Conservation (phyloP, 2,113 vertebrate genomes). For the Dinomys branickii region DNA sequence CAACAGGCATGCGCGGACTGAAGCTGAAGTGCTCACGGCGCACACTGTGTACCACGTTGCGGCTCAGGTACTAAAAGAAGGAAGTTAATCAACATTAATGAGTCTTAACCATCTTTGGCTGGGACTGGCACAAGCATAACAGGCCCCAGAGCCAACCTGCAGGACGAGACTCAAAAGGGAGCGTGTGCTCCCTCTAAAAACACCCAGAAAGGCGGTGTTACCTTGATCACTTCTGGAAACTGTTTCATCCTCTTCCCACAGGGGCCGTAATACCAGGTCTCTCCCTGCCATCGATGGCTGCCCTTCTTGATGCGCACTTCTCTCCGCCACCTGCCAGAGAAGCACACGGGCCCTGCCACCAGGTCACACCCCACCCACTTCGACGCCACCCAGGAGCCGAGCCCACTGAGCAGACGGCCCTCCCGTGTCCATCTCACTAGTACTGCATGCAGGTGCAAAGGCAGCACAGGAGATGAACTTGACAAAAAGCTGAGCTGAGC, state of each 20-base stretch:
- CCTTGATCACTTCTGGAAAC: slow-evolving; percentile 98
- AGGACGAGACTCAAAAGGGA: not conserved
- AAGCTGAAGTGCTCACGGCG: slow-evolving; percentile 98
- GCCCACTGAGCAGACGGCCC: slow-evolving; percentile 2
- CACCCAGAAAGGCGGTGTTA: slow-evolving; percentile 60
- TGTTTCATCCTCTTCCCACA: slow-evolving; percentile 98
- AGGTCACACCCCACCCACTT: slow-evolving; percentile 69
- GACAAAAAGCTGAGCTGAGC: not conserved
- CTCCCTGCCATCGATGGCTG: slow-evolving; percentile 95
- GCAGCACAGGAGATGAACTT: not conserved
- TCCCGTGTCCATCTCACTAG: not conserved
- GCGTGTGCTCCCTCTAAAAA: not conserved
- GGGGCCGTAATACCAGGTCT: slow-evolving; percentile 98
- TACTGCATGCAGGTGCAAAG: not conserved
- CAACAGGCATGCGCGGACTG: slow-evolving; percentile 97
- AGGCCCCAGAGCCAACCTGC: not conserved
- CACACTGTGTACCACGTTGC: slow-evolving; percentile 91
- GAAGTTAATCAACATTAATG: slow-evolving; percentile 3
- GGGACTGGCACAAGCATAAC: not conserved
- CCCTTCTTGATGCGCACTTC: slow-evolving; percentile 94
- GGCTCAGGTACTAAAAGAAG: slow-evolving; percentile 92
- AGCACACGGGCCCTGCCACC: slow-evolving; percentile 67
- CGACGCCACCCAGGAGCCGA: slow-evolving; percentile 45
- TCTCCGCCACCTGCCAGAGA: slow-evolving; percentile 91
- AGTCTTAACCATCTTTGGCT: not conserved